phyloP scores from a whole-genome alignment of 2,113 vertebrate species.

The Capreolus pygargus region DNA sequence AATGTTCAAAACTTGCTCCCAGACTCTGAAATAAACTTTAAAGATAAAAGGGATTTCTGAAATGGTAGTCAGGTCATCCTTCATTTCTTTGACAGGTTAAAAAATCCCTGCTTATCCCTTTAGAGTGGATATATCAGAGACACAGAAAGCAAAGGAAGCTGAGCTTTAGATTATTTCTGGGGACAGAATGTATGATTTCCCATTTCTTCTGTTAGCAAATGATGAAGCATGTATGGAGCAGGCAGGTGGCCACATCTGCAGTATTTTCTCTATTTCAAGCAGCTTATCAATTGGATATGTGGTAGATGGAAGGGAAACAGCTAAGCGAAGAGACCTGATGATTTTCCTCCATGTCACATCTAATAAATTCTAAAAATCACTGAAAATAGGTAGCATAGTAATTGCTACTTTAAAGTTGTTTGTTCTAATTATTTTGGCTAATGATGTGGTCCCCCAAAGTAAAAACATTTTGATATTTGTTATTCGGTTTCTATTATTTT shows the following conservation, averaged over 20 bases:
- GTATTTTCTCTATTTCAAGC: not conserved
- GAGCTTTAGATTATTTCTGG: not conserved
- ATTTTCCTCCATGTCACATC: not conserved
- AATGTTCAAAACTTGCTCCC: not conserved
- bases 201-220: not conserved
- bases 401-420: not conserved
- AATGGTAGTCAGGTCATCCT: not conserved
- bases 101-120: not conserved
- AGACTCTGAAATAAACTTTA: constrained; percentile 1
- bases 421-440: not conserved
- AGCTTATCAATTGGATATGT: fast-evolving
- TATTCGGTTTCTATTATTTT: not conserved
- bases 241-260: not conserved
- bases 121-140: not conserved
- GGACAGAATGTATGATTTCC: not conserved
- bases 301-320: not conserved
- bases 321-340: not conserved
- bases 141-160: not conserved
- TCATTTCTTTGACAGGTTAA: constrained; percentile 33
- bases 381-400: not conserved
- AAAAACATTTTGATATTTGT: not conserved
- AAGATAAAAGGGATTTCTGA: constrained; percentile 42
- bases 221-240: not conserved
- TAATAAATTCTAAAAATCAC: not conserved
- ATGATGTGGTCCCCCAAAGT: not conserved